Conservation (phyloP, 2,797 vertebrate genomes). For the Pangasius krempfi region DNA sequence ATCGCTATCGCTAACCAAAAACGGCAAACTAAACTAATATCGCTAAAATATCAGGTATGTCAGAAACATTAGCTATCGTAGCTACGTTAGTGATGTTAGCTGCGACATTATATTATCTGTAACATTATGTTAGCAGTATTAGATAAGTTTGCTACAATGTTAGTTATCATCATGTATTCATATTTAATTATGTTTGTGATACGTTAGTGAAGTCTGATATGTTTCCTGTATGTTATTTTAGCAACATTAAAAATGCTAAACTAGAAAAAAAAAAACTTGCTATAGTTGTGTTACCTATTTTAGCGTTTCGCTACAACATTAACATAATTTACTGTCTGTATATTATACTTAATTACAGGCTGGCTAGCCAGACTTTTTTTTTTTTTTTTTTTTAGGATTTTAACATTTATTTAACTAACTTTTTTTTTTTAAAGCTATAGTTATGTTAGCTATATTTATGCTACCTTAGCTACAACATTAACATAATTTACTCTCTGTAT, state of each 20-base stretch:
- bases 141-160: background rate
- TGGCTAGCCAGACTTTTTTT: too few relatives aligned
- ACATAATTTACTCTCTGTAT: background rate
- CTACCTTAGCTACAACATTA: background rate
- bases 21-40: background rate
- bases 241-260: background rate
- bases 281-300: background rate
- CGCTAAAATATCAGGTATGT: background rate
- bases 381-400: too few relatives aligned
- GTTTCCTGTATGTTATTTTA: background rate
- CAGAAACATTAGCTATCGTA: background rate
- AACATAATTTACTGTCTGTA: background rate
- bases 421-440: too few relatives aligned
- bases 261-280: background rate
- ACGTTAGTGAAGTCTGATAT: background rate
- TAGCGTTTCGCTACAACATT: background rate
- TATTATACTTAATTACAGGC: background rate
- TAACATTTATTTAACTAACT: too few relatives aligned
- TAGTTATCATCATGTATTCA: background rate
- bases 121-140: background rate
- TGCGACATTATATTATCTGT: background rate
- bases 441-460: background rate
- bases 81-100: background rate
- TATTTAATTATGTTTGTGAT: background rate
- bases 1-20: background rate